phyloP scores from a whole-genome alignment of 2,113 vertebrate genomes.

The Megaceryle maxima region DNA sequence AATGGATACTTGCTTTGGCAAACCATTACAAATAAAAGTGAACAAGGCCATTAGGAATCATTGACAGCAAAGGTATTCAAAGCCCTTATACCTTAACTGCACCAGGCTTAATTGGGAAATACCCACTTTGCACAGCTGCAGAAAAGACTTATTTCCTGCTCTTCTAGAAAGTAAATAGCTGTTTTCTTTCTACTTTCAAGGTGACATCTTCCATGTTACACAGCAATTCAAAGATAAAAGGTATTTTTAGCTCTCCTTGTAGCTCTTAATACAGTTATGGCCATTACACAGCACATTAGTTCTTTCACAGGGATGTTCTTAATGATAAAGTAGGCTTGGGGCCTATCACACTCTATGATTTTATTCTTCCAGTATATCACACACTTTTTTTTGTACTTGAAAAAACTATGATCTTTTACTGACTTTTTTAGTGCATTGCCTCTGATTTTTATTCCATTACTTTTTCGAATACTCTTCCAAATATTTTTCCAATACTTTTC shows the following conservation, averaged over 20 bases:
- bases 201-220: slow-evolving; percentile 45
- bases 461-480: neutral
- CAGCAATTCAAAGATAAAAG: slow-evolving; percentile 17
- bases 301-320: slow-evolving; percentile 47
- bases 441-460: neutral
- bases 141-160: neutral
- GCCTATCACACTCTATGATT: slow-evolving; percentile 35
- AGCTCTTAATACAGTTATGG: slow-evolving; percentile 17
- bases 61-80: neutral
- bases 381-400: neutral
- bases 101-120: neutral
- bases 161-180: slow-evolving; percentile 26
- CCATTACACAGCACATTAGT: slow-evolving; percentile 67
- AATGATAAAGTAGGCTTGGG: slow-evolving; percentile 25
- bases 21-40: slow-evolving; percentile 25
- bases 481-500: neutral
- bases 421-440: neutral
- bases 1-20: neutral
- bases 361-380: slow-evolving; percentile 9
- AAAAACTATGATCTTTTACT: neutral
- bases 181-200: slow-evolving; percentile 51
- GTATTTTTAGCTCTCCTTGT: slow-evolving; percentile 58
- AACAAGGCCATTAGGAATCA: neutral
- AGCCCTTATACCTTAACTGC: neutral
- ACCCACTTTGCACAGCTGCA: neutral